Evolutionary conservation across 64 coral and sea anemone species (phyloP).

Genomic region (Trachythela sp.): DNA sequence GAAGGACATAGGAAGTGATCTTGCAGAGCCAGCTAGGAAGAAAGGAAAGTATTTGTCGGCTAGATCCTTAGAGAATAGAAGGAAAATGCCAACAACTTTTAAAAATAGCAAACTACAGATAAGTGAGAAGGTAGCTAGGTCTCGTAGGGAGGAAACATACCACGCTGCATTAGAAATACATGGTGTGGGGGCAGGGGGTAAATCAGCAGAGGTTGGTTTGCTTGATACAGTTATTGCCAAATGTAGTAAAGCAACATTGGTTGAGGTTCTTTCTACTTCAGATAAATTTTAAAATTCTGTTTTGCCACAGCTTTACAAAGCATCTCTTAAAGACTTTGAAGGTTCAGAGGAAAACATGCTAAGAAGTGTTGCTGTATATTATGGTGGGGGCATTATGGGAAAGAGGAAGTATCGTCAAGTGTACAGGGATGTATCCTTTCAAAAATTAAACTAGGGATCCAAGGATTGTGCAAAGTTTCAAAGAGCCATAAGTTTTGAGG

Average conservation of each 20-base stretch:
- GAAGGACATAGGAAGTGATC: background rate
- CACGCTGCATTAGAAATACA: background rate
- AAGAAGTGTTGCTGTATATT: background rate
- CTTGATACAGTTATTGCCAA: background rate
- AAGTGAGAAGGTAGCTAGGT: background rate
- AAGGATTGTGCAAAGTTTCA: too few relatives aligned
- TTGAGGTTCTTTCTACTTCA: slow-evolving; percentile 11
- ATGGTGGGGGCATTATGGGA: slow-evolving; percentile 4
- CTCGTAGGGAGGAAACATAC: slow-evolving; percentile 2
- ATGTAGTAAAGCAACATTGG: background rate
- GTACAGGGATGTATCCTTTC: slow-evolving; percentile 4
- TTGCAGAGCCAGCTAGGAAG: background rate
- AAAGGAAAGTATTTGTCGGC: background rate
- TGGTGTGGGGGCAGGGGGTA: background rate
- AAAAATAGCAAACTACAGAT: background rate
- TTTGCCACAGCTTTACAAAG: slow-evolving; percentile 5
- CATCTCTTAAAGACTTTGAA: slow-evolving; percentile 7
- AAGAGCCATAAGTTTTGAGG: too few relatives aligned
- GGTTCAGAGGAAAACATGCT: slow-evolving; percentile 5
- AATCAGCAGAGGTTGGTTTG: slow-evolving; percentile 1
- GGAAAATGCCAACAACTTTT: slow-evolving; percentile 15
- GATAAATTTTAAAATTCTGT: background rate
- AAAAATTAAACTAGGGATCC: too few relatives aligned
- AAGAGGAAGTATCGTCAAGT: background rate
- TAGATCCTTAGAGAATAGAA: background rate